Conservation (phyloP, 2,888 invertebrate genomes). For the Ormia ochracea region DNA sequence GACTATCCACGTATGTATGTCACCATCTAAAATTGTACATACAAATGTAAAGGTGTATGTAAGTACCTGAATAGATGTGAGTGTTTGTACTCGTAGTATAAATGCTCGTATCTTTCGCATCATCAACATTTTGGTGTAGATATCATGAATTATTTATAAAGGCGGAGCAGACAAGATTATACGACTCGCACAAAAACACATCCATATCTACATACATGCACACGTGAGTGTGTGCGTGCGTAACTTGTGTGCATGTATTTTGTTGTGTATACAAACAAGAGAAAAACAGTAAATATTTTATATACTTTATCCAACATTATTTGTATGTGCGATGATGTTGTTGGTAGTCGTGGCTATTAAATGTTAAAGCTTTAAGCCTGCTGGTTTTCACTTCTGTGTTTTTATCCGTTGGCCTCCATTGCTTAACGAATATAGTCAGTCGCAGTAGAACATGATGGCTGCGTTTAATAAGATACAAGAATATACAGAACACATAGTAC, state of each 20-base stretch:
- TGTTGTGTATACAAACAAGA: background rate
- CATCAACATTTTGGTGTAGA: constrained; percentile 62
- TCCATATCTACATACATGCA: background rate
- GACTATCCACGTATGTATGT: constrained; percentile 1
- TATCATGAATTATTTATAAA: constrained; percentile 77
- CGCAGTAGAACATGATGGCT: constrained; percentile 59
- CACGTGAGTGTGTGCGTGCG: background rate
- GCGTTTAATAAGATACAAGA: constrained; percentile 58
- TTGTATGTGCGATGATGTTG: constrained; percentile 39
- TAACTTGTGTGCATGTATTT: background rate
- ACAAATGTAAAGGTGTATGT: background rate
- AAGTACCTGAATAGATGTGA: too few relatives aligned
- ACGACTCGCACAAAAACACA: background rate
- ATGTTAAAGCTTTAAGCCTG: constrained; percentile 61
- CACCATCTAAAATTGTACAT: background rate
- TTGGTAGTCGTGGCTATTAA: constrained; percentile 59
- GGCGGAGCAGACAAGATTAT: constrained; percentile 76
- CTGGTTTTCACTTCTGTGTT: constrained; percentile 44
- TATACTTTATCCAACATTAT: constrained; percentile 25
- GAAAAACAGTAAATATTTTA: background rate
- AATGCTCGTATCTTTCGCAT: constrained; percentile 68
- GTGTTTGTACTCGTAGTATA: too few relatives aligned
- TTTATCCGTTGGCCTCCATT: constrained; percentile 49
- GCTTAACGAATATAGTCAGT: constrained; percentile 45
- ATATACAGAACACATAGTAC: constrained; percentile 29